Base-by-base conservation (phyloP, 64 coral and sea anemone genomes). In the Orbicella faveolata region DNA sequence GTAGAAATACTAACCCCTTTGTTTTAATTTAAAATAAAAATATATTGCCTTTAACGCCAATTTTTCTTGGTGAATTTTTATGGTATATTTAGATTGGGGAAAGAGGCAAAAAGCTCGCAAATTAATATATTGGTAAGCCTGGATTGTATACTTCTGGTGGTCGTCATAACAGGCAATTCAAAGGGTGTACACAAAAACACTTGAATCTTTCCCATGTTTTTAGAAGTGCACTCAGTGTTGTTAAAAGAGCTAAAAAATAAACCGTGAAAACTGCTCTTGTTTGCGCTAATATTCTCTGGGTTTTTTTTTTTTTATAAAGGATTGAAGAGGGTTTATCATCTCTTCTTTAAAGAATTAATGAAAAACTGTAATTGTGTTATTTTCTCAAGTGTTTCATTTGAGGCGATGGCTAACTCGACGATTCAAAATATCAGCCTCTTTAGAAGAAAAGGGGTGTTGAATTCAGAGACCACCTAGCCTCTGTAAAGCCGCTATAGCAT, bases 401-500 rank as follows among this genome's bases (percentile, higher is more conserved):
- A 23, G 75, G 75, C 20, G 16, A 78, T 78, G 75, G 20, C 36
- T n/a, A 51, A 34, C 75, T 23, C 75, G 19, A 23, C 20, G 41
- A 39, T 44, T 18, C 9, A 19, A 19, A 52, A 52, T 41, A 23
- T 81, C 79, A 70, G n/a, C 30, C 67, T 26, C 21, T 11, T n/a
- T 25, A 26, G 67, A 70, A 11, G 25, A 23, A 41, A 14, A 23
- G 41, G 79, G 79, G 54, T 63, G 57, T 59, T 63, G 57, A 81
- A 35, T 84, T 14, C 53, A 48, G 10, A 52, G 34, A 73, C 9
- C 80, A 67, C 62, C 62, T 67, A 39, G 62, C 41, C 23, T 83
- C 33, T 83, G 63, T 23, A 18, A 83, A 83, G 34, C 62, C 80
- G 80, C 82, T 72, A 72, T 68, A 51, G 65, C 21, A 35, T 67